These are phyloP conservation scores for Bimastos eiseni DNA, from an alignment of 2,888 invertebrate species.

Conservation along the genomic window DNA sequence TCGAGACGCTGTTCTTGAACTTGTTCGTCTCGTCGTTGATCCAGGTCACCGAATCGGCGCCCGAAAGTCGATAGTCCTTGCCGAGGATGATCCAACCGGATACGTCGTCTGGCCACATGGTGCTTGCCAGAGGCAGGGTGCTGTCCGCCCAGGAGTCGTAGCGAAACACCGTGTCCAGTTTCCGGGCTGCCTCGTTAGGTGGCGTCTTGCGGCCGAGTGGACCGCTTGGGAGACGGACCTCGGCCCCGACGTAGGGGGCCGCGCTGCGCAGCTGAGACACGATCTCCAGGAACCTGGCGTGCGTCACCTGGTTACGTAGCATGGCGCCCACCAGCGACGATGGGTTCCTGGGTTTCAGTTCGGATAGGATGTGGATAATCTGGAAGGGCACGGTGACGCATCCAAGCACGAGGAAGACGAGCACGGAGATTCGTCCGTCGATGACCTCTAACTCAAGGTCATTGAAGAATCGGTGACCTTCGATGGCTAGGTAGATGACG, in stretches of 20 bases:
- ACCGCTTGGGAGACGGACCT: background rate
- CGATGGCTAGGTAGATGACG: background rate
- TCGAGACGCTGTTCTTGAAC: background rate
- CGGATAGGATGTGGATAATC: background rate
- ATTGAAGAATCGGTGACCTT: background rate
- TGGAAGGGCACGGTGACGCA: background rate
- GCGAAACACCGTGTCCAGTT: background rate
- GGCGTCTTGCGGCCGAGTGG: background rate
- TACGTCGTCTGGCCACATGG: background rate
- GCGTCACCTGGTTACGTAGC: background rate
- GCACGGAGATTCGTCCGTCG: background rate
- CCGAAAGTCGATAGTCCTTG: constrained; percentile 8
- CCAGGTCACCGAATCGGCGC: background rate
- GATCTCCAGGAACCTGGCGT: background rate
- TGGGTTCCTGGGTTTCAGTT: background rate
- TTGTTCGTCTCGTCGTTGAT: background rate
- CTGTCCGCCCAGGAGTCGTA: constrained; percentile 7
- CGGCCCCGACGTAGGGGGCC: background rate
- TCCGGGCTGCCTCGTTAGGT: background rate
- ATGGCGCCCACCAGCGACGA: background rate
- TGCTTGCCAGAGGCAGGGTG: background rate
- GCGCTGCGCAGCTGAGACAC: background rate
- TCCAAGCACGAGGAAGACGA: background rate
- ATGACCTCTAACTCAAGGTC: background rate
- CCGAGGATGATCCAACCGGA: background rate